Percentiles rank a stretch among this genome's conserved stretches.
phyloP scores from a whole-genome alignment of 1,140 invertebrate species.

The Gryllus bimaculatus region DNA sequence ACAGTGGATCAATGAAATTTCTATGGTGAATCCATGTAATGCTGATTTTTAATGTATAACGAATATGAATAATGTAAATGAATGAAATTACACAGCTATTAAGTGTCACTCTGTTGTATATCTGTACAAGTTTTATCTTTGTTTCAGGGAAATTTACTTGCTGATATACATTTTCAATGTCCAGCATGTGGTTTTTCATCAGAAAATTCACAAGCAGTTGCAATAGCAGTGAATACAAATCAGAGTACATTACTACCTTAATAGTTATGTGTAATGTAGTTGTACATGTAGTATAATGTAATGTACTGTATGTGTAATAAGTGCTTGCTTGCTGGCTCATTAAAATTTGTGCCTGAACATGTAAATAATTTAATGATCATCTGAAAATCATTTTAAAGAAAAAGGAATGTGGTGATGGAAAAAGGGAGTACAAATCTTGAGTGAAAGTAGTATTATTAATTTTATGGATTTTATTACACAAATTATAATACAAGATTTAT shows the following conservation, averaged over 20 bases:
- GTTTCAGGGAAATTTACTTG: slow-evolving; percentile 13
- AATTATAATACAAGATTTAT: not conserved
- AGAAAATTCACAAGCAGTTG: not conserved
- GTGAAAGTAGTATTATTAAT: not conserved
- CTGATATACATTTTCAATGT: slow-evolving; percentile 17
- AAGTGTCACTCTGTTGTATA: too few species aligned
- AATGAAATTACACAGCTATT: not conserved
- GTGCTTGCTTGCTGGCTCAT: too few species aligned
- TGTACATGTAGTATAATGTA: too few species aligned
- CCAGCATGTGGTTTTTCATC: slow-evolving; percentile 12
- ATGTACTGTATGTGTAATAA: too few species aligned
- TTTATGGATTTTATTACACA: not conserved
- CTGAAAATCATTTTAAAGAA: too few species aligned
- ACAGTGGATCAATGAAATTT: too few species aligned
- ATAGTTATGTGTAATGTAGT: too few species aligned
- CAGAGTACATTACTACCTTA: too few species aligned
- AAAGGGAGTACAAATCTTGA: not conserved
- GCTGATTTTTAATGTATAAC: too few species aligned
- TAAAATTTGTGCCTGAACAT: too few species aligned
- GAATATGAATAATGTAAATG: not conserved
- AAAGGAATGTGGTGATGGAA: not conserved
- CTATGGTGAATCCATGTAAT: too few species aligned
- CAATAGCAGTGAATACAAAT: not conserved
- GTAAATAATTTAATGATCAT: too few species aligned
- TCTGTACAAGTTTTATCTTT: not conserved